Evolutionary conservation across 2,113 vertebrate species (phyloP), one percentile per base, ranked within the genome.

Genomic region (Hyperoodon ampullatus): DNA sequence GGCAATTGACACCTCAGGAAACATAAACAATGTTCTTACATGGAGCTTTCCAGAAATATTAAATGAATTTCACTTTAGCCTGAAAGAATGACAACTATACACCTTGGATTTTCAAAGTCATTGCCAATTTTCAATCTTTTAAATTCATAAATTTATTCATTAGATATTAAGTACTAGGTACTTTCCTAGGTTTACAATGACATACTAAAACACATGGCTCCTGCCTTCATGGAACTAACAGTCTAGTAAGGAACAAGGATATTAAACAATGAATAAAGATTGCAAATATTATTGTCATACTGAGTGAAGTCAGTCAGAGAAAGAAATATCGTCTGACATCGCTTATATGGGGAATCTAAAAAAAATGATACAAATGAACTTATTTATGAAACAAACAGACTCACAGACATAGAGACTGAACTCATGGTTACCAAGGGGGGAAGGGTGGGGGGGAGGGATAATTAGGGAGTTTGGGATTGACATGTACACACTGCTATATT

Each of bases 41-140:
- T 85, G n/a, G 15, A 85, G 53, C 21, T 88, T 35, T 65, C 44
- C 16, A 66, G 21, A 66, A 94, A 5, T 88, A 16, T 65, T 26
- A 84, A 88, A 78, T 70, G 7, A 88, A 77, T 80, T 92, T 85
- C 66, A 78, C n/a, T 90, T 83, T 88, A 55, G 80, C 33, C 55
- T 58, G 8, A 58, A 87, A 89, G 12, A 77, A 53, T 12, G 42
- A 88, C 39, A 87, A 42, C 8, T 10, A 35, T 50, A 66, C 8
- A 44, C 35, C 68, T n/a, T 87, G 21, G 14, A 60, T 80, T 84
- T 85, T 74, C 28, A 88, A 88, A 74, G 42, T 93, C 19, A 47
- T 4, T 50, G 19, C 3, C 33, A 93, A 23, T 60, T 88, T 72
- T 88, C 26, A 53, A 9, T 9, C 21, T 74, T 88, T 72, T 9